Conservation (phyloP, 2,888 invertebrate genomes). For the Pogonocherus hispidulus region DNA sequence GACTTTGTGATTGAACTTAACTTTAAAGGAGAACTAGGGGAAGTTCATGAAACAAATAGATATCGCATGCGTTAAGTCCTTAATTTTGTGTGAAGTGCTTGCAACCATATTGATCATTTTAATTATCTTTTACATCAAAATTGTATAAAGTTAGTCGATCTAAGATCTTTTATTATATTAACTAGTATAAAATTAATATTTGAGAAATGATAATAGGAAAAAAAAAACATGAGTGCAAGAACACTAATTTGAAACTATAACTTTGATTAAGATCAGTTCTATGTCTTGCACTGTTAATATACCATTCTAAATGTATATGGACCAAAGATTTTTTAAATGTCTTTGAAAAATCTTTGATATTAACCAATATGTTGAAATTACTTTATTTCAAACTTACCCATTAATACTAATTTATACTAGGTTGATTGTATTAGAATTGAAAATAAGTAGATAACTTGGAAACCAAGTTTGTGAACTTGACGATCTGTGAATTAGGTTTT, state of each 20-base stretch:
- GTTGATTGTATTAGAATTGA: not conserved
- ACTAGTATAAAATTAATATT: constrained; percentile 2
- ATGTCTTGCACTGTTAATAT: constrained; percentile 1
- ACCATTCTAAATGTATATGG: not conserved
- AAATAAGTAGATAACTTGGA: not conserved
- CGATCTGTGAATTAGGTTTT: constrained; percentile 45
- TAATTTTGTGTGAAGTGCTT: constrained; percentile 12
- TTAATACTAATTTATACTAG: not conserved
- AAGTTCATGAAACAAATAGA: constrained; percentile 87
- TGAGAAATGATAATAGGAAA: constrained; percentile 4
- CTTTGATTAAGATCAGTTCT: not conserved
- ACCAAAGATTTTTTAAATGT: not conserved
- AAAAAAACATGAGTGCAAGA: constrained; percentile 1
- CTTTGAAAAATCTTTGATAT: too few relatives aligned
- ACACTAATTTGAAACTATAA: not conserved
- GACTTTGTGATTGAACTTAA: constrained; percentile 95
- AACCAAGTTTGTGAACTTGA: constrained; percentile 53
- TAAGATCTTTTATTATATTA: constrained; percentile 17
- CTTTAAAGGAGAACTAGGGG: constrained; percentile 91
- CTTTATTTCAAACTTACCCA: not conserved
- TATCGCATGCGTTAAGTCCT: constrained; percentile 90
- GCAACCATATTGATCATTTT: constrained; percentile 8
- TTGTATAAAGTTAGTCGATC: constrained; percentile 23
- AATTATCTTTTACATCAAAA: constrained; percentile 14
- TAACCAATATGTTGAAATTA: not conserved